phyloP scores from a whole-genome alignment of 1,140 invertebrate genomes.

The Araneus ventricosus region DNA sequence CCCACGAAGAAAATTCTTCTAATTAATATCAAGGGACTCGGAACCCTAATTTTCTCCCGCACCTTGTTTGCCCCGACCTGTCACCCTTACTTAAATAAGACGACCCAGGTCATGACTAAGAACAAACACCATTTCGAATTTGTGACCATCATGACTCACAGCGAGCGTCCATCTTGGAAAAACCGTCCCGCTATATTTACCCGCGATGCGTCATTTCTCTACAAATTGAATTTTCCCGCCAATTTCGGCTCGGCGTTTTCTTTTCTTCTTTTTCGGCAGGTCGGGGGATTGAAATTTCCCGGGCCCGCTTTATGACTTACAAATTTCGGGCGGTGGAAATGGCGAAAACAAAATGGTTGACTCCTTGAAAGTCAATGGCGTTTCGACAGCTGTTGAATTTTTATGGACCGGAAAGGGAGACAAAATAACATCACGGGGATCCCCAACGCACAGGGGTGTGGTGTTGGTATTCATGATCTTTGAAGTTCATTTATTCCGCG shows the following conservation, averaged over 20 bases:
- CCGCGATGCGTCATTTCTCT: constrained; percentile 47
- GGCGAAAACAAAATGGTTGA: constrained; percentile 44
- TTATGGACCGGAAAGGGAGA: constrained; percentile 48
- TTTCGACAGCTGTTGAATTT: constrained; percentile 61
- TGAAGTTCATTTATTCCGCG: constrained; percentile 19
- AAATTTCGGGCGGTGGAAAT: constrained; percentile 22
- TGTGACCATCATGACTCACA: neutral
- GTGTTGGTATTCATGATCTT: constrained; percentile 49
- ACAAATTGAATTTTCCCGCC: constrained; percentile 60
- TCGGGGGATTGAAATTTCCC: neutral
- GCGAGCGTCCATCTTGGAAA: neutral
- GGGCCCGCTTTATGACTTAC: constrained; percentile 46
- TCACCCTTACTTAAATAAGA: neutral
- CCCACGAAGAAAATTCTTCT: neutral
- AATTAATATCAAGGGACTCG: neutral
- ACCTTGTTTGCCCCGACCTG: neutral
- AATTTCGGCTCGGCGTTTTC: constrained; percentile 33
- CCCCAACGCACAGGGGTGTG: neutral
- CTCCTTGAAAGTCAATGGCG: constrained; percentile 47
- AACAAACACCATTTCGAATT: constrained; percentile 37
- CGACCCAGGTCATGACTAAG: neutral
- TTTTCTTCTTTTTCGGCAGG: neutral
- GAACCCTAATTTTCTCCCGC: constrained; percentile 2
- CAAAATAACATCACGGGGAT: constrained; percentile 43
- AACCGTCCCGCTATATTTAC: constrained; percentile 14